phyloP scores from a whole-genome alignment of 2,797 vertebrate species.

The Numenius phaeopus region DNA sequence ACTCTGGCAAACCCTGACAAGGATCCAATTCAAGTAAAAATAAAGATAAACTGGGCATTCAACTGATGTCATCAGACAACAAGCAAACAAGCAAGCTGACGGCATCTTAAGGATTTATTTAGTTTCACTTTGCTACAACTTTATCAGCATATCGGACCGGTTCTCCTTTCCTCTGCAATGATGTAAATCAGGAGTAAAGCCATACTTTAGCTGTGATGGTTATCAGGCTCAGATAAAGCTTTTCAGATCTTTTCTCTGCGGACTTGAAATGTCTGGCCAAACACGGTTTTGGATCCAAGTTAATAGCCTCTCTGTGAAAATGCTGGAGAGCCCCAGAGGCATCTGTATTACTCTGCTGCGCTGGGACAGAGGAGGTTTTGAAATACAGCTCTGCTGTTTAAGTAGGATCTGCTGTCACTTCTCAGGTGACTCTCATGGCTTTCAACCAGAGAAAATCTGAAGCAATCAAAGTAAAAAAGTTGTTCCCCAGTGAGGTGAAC shows the following conservation, averaged over 20 bases:
- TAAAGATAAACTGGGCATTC: background rate
- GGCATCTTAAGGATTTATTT: slow-evolving; percentile 9
- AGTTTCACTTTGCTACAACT: slow-evolving; percentile 30
- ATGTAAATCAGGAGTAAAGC: slow-evolving; percentile 50
- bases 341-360: background rate
- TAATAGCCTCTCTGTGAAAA: slow-evolving; percentile 57
- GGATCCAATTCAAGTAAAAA: slow-evolving; percentile 7
- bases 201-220: slow-evolving; percentile 32
- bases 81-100: slow-evolving; percentile 34
- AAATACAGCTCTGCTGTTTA: background rate
- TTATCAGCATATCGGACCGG: background rate
- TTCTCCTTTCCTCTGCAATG: background rate
- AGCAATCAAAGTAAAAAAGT: background rate
- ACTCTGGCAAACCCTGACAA: slow-evolving; percentile 40
- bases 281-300: slow-evolving; percentile 52
- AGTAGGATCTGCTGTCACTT: background rate
- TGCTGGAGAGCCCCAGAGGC: slow-evolving; percentile 46
- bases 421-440: background rate
- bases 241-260: slow-evolving; percentile 55
- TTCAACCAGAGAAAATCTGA: background rate
- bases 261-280: slow-evolving; percentile 59
- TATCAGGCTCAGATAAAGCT: slow-evolving; percentile 52
- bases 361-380: slow-evolving; percentile 33
- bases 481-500: accelerated
- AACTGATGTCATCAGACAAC: slow-evolving; percentile 26